Evolutionary conservation across 2,797 vertebrate species (phyloP).

Genomic region (Enteromius viviparus): DNA sequence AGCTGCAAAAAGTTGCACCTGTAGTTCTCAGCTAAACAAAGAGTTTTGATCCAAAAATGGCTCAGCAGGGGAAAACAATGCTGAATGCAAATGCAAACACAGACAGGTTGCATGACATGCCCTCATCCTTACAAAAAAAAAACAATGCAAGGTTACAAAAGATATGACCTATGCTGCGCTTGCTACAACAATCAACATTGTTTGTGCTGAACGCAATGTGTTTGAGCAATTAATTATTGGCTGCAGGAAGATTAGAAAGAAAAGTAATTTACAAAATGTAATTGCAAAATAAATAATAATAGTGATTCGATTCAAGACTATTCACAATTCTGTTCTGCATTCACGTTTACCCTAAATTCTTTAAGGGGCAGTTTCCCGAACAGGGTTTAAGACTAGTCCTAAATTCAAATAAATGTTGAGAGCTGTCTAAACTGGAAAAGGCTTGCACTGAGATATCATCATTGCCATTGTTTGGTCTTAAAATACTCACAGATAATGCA

Average conservation of each 20-base stretch:
- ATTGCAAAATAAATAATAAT: background rate
- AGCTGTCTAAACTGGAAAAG: too few species aligned
- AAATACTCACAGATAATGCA: too few species aligned
- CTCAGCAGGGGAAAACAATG: background rate
- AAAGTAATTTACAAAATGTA: background rate
- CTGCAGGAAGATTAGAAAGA: too few species aligned
- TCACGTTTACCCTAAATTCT: too few species aligned
- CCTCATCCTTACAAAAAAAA: background rate
- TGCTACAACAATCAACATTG: background rate
- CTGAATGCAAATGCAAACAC: conserved; percentile 13
- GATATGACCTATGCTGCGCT: background rate
- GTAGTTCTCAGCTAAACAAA: background rate
- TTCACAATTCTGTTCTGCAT: too few species aligned
- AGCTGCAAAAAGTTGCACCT: background rate
- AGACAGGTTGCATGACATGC: background rate
- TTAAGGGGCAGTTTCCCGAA: too few species aligned
- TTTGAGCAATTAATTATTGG: background rate
- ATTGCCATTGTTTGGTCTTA: too few species aligned
- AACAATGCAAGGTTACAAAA: background rate
- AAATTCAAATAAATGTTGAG: too few species aligned
- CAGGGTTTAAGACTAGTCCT: too few species aligned
- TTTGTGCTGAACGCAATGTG: background rate
- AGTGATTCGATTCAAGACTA: background rate
- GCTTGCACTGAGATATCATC: too few species aligned
- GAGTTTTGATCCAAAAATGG: background rate